Evolutionary conservation across 2,113 vertebrate genomes (phyloP), one percentile per base, ranked within the genome.

Genomic region (Oryzias woworae): DNA sequence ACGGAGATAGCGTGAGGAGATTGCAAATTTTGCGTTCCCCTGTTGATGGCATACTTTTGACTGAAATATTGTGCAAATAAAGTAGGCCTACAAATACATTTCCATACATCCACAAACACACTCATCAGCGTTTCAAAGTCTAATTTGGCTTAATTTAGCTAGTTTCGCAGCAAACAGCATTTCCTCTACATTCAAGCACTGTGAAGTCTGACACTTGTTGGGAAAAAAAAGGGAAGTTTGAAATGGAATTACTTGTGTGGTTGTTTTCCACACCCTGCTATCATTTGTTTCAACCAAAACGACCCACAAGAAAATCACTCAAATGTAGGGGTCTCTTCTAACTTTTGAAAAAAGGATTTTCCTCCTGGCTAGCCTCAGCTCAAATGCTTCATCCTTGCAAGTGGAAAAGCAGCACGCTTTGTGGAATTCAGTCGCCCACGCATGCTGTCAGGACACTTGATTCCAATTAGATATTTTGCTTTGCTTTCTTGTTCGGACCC

Each of bases 381-480:
- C 44, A 60, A 59, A 45, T 55, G 47, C 53, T 62, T 67, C 61
- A 71, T 78, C 70, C 85, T 73, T 78, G 74, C 64, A 69, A 84
- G 62, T 84, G 86, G 83, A 90, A 91, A 91, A 88, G 83, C 80
- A 90, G 88, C 81, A 82, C 69, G 58, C 80, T 84, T 80, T 79
- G 80, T 48, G 78, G 88, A 91, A 91, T 91, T 74, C 71, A 63
- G 82, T 87, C 87, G 71, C 90, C 91, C 87, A 90, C 88, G 66
- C 84, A 83, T 73, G 58, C 66, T 82, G 80, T 87, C 85, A 85
- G 82, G 88, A 90, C 86, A 91, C 88, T 92, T 90, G 88, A 92
- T 91, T 92, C 88, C 88, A 92, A 90, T 91, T 90, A 91, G 88
- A 89, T 88, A 83, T 91, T 91, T 88, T 86, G 90, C 85, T 91